Conservation (phyloP, 2,888 invertebrate genomes). For the Eudasyphora cyanicolor region DNA sequence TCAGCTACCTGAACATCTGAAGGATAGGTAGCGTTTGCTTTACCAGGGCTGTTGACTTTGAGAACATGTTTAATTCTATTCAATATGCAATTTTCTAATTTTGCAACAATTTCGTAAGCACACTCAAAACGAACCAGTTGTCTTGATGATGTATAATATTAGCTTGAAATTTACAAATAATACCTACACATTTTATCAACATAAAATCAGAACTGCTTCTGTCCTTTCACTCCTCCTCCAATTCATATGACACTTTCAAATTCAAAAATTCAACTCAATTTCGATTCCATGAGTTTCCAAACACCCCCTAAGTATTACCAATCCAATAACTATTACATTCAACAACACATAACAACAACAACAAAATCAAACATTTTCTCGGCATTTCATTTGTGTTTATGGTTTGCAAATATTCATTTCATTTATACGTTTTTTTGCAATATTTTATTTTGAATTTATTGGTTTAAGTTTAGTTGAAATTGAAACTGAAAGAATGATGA, state of each 20-base stretch:
- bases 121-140: no score
- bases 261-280: neutral
- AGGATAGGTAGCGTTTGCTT: no score
- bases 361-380: neutral
- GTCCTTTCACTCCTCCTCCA: conserved; percentile 12
- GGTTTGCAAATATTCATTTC: neutral
- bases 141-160: no score
- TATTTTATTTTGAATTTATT: conserved; percentile 64
- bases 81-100: neutral
- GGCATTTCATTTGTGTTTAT: neutral
- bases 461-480: conserved; percentile 67
- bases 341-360: conserved; percentile 4
- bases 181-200: neutral
- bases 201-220: conserved; percentile 24
- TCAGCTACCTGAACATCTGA: no score
- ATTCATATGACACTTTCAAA: neutral
- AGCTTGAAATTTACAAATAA: no score
- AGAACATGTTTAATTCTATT: neutral
- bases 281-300: neutral
- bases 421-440: conserved; percentile 5
- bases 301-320: neutral
- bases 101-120: neutral
- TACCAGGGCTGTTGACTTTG: no score
- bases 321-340: neutral
- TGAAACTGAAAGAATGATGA: conserved; percentile 56